Conservation (phyloP, 2,888 invertebrate genomes). For the Polydrusus pterygomalis region DNA sequence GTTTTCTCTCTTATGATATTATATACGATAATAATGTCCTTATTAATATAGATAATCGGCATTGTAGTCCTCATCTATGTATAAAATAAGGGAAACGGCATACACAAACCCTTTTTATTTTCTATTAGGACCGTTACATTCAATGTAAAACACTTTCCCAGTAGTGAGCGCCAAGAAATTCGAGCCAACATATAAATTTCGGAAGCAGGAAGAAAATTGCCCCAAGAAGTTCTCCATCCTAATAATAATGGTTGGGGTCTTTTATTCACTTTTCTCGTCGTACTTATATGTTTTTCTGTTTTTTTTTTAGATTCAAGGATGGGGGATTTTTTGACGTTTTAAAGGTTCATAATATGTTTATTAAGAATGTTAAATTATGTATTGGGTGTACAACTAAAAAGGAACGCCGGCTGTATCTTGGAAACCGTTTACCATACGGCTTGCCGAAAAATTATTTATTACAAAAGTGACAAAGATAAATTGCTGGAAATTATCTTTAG, state of each 20-base stretch:
- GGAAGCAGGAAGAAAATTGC: slow-evolving; percentile 33
- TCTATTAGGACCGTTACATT: slow-evolving; percentile 37
- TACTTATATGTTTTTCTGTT: slow-evolving; percentile 20
- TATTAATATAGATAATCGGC: not conserved
- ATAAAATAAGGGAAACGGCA: slow-evolving; percentile 10
- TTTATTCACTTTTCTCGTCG: slow-evolving; percentile 26
- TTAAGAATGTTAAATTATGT: no score
- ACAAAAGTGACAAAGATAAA: no score
- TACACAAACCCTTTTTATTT: slow-evolving; percentile 31
- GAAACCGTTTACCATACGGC: no score
- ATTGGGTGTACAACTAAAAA: no score
- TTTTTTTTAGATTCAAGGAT: slow-evolving; percentile 14
- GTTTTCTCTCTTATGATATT: no score
- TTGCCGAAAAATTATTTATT: no score
- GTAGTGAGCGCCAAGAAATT: slow-evolving; percentile 32
- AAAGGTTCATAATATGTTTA: not conserved
- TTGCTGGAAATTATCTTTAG: no score
- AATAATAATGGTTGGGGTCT: slow-evolving; percentile 32
- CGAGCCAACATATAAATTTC: slow-evolving; percentile 41
- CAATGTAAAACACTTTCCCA: slow-evolving; percentile 38
- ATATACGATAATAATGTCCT: not conserved
- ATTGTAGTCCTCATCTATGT: not conserved
- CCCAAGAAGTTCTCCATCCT: slow-evolving; percentile 25
- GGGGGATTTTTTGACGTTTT: not conserved
- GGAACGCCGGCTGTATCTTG: no score